Conservation (phyloP, 2,888 invertebrate genomes). For the Heteropelma amictum region DNA sequence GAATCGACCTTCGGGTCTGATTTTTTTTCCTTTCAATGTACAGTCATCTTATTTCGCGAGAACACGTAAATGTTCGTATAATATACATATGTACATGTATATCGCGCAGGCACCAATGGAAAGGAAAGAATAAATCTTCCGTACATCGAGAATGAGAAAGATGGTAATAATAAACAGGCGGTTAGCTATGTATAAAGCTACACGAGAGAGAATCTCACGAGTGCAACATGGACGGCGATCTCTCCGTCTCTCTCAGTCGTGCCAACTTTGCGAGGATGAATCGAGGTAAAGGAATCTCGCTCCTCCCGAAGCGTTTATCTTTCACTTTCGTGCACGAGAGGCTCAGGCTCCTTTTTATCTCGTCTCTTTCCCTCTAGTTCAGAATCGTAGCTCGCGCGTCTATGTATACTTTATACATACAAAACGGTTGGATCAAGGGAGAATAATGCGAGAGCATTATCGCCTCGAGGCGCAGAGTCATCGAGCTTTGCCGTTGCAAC, state of each 20-base stretch:
- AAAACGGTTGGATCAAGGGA: constrained; percentile 24
- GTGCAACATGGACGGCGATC: not conserved
- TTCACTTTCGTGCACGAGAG: constrained; percentile 56
- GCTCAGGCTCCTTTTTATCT: constrained; percentile 16
- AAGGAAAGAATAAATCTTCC: not conserved
- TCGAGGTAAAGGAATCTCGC: constrained; percentile 57
- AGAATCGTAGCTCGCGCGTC: constrained; percentile 18
- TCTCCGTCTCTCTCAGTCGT: not conserved
- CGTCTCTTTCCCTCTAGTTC: not conserved
- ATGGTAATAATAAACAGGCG: not conserved
- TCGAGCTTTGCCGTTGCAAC: constrained; percentile 48
- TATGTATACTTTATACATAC: constrained; percentile 17
- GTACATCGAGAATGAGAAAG: not conserved
- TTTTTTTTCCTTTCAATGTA: constrained; percentile 14
- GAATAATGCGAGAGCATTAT: constrained; percentile 52
- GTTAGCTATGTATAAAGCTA: too few relatives aligned
- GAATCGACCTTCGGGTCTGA: constrained; percentile 29
- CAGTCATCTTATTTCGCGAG: constrained; percentile 13
- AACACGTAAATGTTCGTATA: not conserved
- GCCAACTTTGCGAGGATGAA: constrained; percentile 53
- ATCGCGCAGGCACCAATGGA: not conserved
- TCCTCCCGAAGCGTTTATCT: constrained; percentile 60
- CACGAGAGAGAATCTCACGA: not conserved
- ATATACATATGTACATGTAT: not conserved
- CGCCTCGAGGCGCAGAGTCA: constrained; percentile 54